Conservation (phyloP, 2,113 vertebrate genomes). For the Austrofundulus limnaeus region DNA sequence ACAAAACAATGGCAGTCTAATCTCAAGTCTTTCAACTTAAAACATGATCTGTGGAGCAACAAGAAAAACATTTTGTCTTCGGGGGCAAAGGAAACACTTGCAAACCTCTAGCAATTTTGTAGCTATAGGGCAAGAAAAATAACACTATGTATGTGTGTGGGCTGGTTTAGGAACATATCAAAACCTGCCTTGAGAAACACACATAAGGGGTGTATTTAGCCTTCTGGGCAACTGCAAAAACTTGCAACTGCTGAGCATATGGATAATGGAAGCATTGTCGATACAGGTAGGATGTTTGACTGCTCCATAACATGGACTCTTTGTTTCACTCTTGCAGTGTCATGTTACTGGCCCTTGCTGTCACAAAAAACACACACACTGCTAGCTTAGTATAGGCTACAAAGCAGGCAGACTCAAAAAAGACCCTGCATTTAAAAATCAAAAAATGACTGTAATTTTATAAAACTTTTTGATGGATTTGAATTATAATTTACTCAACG, state of each 20-base stretch:
- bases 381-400: conserved; percentile 19
- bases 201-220: conserved; percentile 16
- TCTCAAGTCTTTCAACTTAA: not conserved
- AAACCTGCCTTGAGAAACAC: conserved; percentile 31
- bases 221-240: conserved; percentile 25
- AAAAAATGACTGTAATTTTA: too few relatives aligned
- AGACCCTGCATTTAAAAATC: not conserved
- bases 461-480: not conserved
- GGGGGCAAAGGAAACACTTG: not conserved
- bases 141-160: conserved; percentile 15
- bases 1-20: conserved; percentile 1
- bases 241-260: conserved; percentile 14
- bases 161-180: conserved; percentile 31
- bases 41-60: not conserved
- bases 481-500: not conserved
- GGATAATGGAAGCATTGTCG: conserved; percentile 34
- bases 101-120: not conserved
- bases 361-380: conserved; percentile 11
- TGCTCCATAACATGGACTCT: conserved; percentile 45
- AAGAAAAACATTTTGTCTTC: conserved; percentile 3
- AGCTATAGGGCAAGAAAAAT: conserved; percentile 14
- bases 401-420: not conserved
- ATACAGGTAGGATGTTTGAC: conserved; percentile 43
- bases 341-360: conserved; percentile 54
- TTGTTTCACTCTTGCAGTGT: conserved; percentile 56